Evolutionary conservation across 2,113 vertebrate genomes (phyloP), one percentile per base, ranked within the genome.

Genomic region (Colossoma macropomum): DNA sequence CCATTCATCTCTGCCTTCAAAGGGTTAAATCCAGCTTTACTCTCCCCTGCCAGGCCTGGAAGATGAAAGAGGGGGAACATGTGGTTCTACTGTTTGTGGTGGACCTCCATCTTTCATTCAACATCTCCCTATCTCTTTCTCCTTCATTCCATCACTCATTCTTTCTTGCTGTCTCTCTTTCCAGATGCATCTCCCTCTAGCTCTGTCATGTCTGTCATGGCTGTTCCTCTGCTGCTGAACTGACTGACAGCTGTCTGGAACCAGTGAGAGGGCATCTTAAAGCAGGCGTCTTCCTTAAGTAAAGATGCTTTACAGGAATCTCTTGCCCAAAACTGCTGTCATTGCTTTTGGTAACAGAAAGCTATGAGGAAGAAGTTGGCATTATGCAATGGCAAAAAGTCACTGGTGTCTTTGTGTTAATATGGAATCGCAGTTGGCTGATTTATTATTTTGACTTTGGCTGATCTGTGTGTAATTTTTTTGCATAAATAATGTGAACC

Each of bases 1-100:
- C 74, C 73, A 78, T 85, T 81, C 75, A 74, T 84, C 76, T 73
- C 52, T 3, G 69, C 62, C 74, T 86, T 77, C 60, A 79, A 87
- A 83, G 45, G 77, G 84, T 84, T 87, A 80, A 85, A 80, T 30
- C 28, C 2, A 72, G 56, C 71, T 75, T 73, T 27, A 74, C 34
- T 80, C 70, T 82, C 38, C 48, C 23, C 60, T 69, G 71, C 48
- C 21, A 66, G 19, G 60, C 19, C 65, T 15, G 32, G 25, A 74
- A 30, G 78, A 45, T 81, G 63, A 65, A 71, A 77, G 25, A 16
- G 32, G 19, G 10, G 65, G 48, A 68, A 41, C 17, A 76, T 77
- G 75, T 80, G 66, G 28, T 54, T 34, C 30, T 21, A 72, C 23
- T 78, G n/a, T 71, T 72, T 62, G 68, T 54, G 41, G 32, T 2